Percentiles rank a stretch among this genome's conserved stretches.
phyloP scores from a whole-genome alignment of 1,140 invertebrate genomes.

The Penaeus chinensis region DNA sequence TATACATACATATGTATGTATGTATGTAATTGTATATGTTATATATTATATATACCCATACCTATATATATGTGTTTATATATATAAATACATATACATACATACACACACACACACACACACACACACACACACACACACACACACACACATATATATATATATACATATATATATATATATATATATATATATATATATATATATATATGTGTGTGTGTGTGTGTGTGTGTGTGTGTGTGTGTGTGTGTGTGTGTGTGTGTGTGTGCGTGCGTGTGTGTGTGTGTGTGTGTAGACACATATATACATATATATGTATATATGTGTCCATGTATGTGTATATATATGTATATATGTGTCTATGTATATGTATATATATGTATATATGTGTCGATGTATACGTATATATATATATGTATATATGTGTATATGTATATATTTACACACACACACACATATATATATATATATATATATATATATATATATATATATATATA shows the following conservation, averaged over 20 bases:
- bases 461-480: conserved; percentile 38
- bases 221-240: conserved; percentile 12
- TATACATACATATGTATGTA: not conserved
- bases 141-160: conserved; percentile 35
- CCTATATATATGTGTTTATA: not conserved
- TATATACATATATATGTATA: not conserved
- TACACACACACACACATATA: conserved; percentile 27
- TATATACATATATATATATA: conserved; percentile 39
- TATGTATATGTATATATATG: conserved; percentile 23
- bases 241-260: conserved; percentile 20
- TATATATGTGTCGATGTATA: not conserved
- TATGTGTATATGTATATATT: not conserved
- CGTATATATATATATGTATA: conserved; percentile 6
- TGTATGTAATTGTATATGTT: not conserved
- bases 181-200: conserved; percentile 47
- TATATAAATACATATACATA: not conserved
- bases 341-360: conserved; percentile 29
- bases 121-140: conserved; percentile 20
- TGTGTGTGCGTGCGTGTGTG: not conserved
- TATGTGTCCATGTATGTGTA: not conserved
- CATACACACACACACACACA: conserved; percentile 10
- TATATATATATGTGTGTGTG: not conserved
- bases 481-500: conserved; percentile 21
- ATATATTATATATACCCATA: not conserved
- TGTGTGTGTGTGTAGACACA: conserved; percentile 13